These are phyloP conservation scores for Sebastes schlegelii DNA, from an alignment of 2,113 vertebrate genomes.

Conservation along the genomic window DNA sequence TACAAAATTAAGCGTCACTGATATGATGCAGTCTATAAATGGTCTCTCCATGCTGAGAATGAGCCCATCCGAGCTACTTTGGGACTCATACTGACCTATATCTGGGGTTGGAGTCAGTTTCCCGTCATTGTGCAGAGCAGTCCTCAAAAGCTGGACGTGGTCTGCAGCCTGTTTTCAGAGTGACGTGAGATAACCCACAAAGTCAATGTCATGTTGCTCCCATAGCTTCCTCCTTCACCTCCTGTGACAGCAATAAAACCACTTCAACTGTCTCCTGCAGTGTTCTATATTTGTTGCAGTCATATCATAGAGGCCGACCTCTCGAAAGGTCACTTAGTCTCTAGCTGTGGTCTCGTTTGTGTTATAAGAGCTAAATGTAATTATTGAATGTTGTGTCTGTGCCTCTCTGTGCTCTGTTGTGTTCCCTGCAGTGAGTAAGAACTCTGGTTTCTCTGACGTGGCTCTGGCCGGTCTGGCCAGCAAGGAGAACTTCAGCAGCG, in stretches of 20 bases:
- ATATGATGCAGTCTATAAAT: not conserved
- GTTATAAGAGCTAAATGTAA: not conserved
- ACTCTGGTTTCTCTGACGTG: conserved; percentile 92
- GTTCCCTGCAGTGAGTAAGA: conserved; percentile 86
- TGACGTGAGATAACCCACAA: conserved; percentile 8
- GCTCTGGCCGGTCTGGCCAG: conserved; percentile 95
- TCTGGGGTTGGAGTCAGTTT: conserved; percentile 13
- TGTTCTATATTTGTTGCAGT: not conserved
- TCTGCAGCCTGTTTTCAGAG: conserved; percentile 6
- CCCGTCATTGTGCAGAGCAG: conserved; percentile 38
- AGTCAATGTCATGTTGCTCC: conserved; percentile 4
- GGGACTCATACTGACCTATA: conserved; percentile 6
- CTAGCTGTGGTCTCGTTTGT: not conserved
- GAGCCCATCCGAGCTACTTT: too few species aligned
- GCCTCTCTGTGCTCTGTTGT: not conserved
- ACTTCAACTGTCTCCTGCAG: not conserved
- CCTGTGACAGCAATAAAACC: not conserved
- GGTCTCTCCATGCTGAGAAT: too few species aligned
- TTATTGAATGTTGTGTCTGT: not conserved
- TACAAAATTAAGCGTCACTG: not conserved
- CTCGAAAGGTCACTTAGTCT: not conserved
- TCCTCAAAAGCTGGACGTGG: conserved; percentile 2
- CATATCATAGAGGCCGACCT: not conserved
- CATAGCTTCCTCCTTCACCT: not conserved
- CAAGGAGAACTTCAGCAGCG: conserved; percentile 95